A percentile compares a stretch with the other conserved stretches of the same genome.
Conservation (phyloP, 2,797 vertebrate species). For the Meriones psammophilus region DNA sequence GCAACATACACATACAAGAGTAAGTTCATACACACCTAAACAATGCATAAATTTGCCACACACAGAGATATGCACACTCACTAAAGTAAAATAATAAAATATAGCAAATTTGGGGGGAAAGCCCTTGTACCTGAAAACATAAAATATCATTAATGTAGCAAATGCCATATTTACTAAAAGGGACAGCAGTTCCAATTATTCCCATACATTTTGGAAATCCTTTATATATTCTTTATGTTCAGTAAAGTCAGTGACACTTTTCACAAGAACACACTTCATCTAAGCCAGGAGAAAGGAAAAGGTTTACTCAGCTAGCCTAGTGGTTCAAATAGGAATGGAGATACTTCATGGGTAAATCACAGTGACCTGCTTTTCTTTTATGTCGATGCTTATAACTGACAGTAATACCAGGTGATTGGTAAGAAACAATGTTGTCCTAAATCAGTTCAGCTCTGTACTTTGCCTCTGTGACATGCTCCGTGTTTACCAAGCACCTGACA, state of each 20-base stretch:
- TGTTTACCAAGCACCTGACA: neutral
- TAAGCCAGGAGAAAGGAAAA: slow-evolving; percentile 42
- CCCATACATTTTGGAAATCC: neutral
- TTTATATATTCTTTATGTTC: slow-evolving; percentile 27
- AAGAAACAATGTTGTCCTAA: slow-evolving; percentile 9
- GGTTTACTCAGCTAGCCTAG: neutral
- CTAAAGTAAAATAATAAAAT: neutral
- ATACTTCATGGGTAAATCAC: neutral
- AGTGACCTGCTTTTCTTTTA: neutral
- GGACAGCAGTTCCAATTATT: slow-evolving; percentile 1
- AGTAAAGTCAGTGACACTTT: slow-evolving; percentile 26
- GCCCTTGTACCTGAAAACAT: neutral
- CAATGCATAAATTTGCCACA: neutral
- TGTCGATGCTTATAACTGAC: slow-evolving; percentile 38
- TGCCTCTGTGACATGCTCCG: neutral
- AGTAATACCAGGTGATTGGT: slow-evolving; percentile 3
- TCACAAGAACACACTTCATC: neutral
- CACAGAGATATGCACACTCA: neutral
- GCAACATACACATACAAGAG: neutral
- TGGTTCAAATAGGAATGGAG: neutral
- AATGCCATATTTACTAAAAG: slow-evolving; percentile 47
- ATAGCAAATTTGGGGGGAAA: neutral
- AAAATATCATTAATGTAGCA: neutral
- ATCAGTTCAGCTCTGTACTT: neutral
- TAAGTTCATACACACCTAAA: neutral